Base-by-base conservation (phyloP, 2,797 vertebrate genomes). In the Chlorospingus flavigularis region DNA sequence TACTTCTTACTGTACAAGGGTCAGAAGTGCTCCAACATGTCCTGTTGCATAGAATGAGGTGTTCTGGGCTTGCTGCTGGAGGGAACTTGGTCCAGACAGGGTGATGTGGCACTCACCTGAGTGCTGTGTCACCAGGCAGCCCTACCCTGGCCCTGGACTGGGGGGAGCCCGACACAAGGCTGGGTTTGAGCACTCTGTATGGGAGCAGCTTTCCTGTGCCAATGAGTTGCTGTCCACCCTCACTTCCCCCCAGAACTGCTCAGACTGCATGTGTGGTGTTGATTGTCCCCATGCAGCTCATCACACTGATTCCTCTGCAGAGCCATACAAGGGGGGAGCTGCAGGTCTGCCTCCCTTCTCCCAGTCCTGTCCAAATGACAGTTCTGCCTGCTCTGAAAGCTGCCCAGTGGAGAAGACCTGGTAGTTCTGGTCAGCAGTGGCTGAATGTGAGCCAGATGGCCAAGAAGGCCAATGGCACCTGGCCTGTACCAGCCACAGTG, bases 151-250 rank as follows among this genome's bases (percentile, higher is more conserved):
- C 3, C 21, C n/a, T 33, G 65, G 65, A 37, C 39, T 7, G 11
- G 48, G 61, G 43, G 33, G 20, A 39, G 18, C 39, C n/a, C 30
- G 42, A 54, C 42, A 2, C 1, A 0, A 2, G 23, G 58, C 43
- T 2, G 3, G 24, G 4, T 51, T 47, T 6, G 2, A 25, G 4
- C 0, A 0, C 20, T 37, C 35, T 21, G 24, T 61, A 66, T 28
- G 35, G 79, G 43, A 94, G 40, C 72, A 88, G 86, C 61, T 83
- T 51, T 58, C 3, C 51, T 54, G 23, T 2, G 9, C 31, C 17
- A 16, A 0, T 19, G 42, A 48, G 24, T 23, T 63, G 43, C n/a
- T 9, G 13, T 26, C 50, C 58, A 5, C 62, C 24, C 58, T 84
- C 6, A 1, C 37, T 63, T 55, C 68, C 73, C 31, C 43, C 13